Percentiles rank a stretch among this genome's conserved stretches.
Conservation (phyloP, 2,888 invertebrate species). For the Timema podura region DNA sequence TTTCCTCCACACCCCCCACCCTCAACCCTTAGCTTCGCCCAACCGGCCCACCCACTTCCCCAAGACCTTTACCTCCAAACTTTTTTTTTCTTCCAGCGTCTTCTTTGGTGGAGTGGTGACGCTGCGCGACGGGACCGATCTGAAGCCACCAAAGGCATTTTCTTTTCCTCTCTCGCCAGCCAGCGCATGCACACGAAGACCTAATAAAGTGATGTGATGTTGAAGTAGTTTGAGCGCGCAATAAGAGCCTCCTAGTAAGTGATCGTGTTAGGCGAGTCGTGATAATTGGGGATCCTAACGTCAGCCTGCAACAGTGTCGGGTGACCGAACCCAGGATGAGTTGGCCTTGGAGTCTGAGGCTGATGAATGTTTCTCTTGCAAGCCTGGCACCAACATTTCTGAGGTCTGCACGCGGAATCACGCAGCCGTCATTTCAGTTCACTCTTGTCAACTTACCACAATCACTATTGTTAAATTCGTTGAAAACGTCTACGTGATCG, state of each 20-base stretch:
- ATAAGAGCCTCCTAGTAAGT: no score
- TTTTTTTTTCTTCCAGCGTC: no score
- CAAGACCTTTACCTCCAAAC: no score
- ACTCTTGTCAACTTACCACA: constrained; percentile 24
- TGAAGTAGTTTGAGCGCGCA: no score
- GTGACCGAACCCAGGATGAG: neutral
- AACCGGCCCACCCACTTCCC: no score
- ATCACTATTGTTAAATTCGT: constrained; percentile 31
- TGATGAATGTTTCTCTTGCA: no score
- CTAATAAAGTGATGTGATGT: no score
- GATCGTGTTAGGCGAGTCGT: constrained; percentile 31
- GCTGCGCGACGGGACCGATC: neutral
- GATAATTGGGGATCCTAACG: constrained; percentile 31
- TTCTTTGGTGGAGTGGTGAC: no score
- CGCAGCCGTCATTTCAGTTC: neutral
- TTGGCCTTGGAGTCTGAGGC: no score
- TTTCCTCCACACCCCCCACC: constrained; percentile 1
- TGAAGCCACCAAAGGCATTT: neutral
- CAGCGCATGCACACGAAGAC: constrained; percentile 6
- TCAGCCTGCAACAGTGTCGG: constrained; percentile 7
- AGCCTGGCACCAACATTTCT: no score
- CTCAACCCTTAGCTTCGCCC: neutral
- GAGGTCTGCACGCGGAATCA: no score
- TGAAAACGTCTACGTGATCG: constrained; percentile 27
- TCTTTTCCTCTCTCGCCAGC: neutral